These are phyloP conservation scores for Ellobius talpinus DNA, from an alignment of 2,113 vertebrate species.

Conservation along the genomic window DNA sequence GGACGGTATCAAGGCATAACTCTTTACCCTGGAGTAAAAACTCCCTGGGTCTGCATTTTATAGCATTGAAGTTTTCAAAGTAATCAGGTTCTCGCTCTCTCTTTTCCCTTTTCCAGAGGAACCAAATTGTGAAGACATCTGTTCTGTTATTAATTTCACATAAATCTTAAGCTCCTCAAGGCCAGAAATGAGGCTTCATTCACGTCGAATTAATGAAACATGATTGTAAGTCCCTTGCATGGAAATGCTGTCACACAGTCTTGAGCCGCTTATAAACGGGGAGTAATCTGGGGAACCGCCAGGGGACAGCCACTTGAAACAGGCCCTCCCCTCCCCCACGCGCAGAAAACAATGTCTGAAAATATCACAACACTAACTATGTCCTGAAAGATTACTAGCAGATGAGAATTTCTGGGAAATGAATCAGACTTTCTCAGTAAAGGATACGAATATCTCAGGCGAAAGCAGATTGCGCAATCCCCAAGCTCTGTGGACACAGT, in stretches of 20 bases:
- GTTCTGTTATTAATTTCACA: conserved; percentile 99
- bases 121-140: conserved; percentile 97
- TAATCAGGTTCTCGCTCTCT: conserved; percentile 86
- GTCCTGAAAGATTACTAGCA: conserved; percentile 93
- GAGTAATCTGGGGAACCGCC: conserved; percentile 95
- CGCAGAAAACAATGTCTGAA: conserved; percentile 94
- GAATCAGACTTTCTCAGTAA: conserved; percentile 91
- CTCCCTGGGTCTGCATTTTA: conserved; percentile 87
- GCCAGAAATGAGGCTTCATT: conserved; percentile 98
- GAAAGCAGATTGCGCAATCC: conserved; percentile 83
- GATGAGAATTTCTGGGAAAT: conserved; percentile 91
- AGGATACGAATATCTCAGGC: conserved; percentile 87
- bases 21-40: conserved; percentile 89
- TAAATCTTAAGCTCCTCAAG: conserved; percentile 98
- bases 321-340: conserved; percentile 82
- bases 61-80: conserved; percentile 92
- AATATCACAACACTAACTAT: conserved; percentile 94
- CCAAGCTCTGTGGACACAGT: conserved; percentile 64
- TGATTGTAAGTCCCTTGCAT: conserved; percentile 97
- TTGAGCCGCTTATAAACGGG: conserved; percentile 97
- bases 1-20: conserved; percentile 88
- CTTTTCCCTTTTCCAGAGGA: conserved; percentile 89
- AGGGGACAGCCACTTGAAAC: conserved; percentile 93
- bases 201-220: conserved; percentile 99
- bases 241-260: conserved; percentile 95